Evolutionary conservation across 2,797 vertebrate species (phyloP).

Genomic region (Parauchenoglanis ngamensis): DNA sequence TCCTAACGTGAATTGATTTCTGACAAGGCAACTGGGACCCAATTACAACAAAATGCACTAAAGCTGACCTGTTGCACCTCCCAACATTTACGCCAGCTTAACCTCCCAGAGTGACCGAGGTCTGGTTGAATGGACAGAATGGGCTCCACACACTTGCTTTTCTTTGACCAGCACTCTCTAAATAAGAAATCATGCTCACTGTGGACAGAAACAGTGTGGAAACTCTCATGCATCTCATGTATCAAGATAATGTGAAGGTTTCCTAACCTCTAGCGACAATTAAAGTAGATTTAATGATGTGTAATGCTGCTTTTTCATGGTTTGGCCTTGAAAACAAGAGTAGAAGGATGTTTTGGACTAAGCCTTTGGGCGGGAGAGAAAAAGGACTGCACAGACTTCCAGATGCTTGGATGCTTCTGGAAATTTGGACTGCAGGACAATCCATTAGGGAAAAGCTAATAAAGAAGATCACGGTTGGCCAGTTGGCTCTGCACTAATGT

Average conservation of each 20-base stretch:
- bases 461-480: not conserved
- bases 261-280: conserved; percentile 27
- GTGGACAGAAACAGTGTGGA: not conserved
- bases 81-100: conserved; percentile 82
- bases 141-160: not conserved
- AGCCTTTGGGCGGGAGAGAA: not conserved
- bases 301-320: conserved; percentile 1
- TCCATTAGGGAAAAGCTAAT: not conserved
- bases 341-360: not conserved
- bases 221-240: not conserved
- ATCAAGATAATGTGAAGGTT: conserved; percentile 13
- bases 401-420: not conserved
- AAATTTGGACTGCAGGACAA: not conserved
- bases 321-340: not conserved
- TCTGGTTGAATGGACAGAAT: conserved; percentile 22
- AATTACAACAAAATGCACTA: conserved; percentile 98
- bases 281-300: conserved; percentile 20
- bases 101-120: conserved; percentile 70
- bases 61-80: conserved; percentile 81
- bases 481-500: not conserved
- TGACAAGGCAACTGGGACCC: conserved; percentile 92
- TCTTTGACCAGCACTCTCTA: conserved; percentile 34
- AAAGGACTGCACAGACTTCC: not conserved
- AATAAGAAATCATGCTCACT: not conserved
- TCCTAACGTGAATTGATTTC: conserved; percentile 95